Evolutionary conservation across 2,113 vertebrate genomes (phyloP).

Genomic region (Gallinago media): DNA sequence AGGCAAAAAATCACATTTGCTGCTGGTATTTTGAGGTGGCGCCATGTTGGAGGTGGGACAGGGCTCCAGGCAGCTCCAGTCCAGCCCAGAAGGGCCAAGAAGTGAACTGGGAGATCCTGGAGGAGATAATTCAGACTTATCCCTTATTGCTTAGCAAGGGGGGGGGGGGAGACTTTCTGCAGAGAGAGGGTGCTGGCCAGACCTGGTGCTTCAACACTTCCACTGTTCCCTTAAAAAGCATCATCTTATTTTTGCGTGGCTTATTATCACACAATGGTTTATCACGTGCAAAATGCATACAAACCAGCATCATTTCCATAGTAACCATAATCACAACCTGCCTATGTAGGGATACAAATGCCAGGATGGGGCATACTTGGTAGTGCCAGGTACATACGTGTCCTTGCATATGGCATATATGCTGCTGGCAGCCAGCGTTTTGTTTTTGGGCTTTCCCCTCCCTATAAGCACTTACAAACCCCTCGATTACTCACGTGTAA

Average conservation of each 20-base stretch:
- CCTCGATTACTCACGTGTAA: not conserved
- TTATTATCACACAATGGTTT: not conserved
- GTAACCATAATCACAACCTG: not conserved
- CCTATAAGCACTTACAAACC: not conserved
- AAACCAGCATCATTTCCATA: not conserved
- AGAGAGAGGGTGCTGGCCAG: not conserved
- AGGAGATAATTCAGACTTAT: not conserved
- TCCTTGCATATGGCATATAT: not conserved
- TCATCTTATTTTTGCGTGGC: no score
- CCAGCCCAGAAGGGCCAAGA: not conserved
- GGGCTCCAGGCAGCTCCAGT: not conserved
- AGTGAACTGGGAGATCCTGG: not conserved
- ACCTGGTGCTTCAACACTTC: not conserved
- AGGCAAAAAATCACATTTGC: not conserved
- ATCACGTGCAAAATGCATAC: fast-evolving
- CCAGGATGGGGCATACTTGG: no score
- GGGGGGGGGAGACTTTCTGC: not conserved
- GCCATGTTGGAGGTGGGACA: fast-evolving
- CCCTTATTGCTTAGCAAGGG: not conserved
- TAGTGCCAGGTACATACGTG: fast-evolving
- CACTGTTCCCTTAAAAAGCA: not conserved
- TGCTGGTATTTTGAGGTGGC: not conserved
- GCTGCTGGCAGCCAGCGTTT: not conserved
- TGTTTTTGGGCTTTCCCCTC: not conserved
- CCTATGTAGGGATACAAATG: not conserved